Evolutionary conservation across 2,888 invertebrate genomes (phyloP), one percentile per base, ranked within the genome.

Genomic region (Patella pellucida): DNA sequence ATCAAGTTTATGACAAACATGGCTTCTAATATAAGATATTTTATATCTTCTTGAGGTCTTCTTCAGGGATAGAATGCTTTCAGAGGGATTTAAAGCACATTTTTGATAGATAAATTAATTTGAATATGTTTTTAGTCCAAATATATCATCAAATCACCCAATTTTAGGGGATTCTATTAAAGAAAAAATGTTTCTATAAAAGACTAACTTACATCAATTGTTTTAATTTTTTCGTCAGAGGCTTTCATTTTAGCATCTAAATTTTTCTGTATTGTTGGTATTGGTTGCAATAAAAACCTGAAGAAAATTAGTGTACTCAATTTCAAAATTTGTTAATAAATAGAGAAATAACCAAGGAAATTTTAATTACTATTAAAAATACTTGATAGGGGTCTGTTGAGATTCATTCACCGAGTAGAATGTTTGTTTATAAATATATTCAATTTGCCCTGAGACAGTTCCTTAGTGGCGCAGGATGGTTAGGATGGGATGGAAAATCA

Each of bases 271-370:
- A 95, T 93, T 79, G 93, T 93, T 2, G 92, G 91, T 70, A 94
- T 92, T 77, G 95, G 94, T 72, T 95, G 94, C 51, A 94, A 91
- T 23, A 96, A 91, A 89, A 96, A 96, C 91, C 91, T 91, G 78
- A 50, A 81, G 80, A 62, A 73, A 19, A n/a, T 67, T 78, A 19
- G 16, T 52, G 52, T 56, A 54, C 12, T 27, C n/a, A 31, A 54
- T n/a, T 19, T 16, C 19, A 14, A 31, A 68, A 31, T 4, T 0
- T 73, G n/a, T 52, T 54, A 54, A 19, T 68, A 52, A 52, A 52
- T 27, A 52, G 52, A 76, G 5, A 16, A 41, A 15, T 15, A 74
- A n/a, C 14, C 23, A 23, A 69, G 16, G 51, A 74, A 51, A 14
- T 14, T 14, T 50, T 5, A 70, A 7, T n/a, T n/a, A n/a, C n/a